Percentiles rank a stretch among this genome's conserved stretches.
phyloP scores from a whole-genome alignment of 1,140 invertebrate species.

The Zophobas atratus region DNA sequence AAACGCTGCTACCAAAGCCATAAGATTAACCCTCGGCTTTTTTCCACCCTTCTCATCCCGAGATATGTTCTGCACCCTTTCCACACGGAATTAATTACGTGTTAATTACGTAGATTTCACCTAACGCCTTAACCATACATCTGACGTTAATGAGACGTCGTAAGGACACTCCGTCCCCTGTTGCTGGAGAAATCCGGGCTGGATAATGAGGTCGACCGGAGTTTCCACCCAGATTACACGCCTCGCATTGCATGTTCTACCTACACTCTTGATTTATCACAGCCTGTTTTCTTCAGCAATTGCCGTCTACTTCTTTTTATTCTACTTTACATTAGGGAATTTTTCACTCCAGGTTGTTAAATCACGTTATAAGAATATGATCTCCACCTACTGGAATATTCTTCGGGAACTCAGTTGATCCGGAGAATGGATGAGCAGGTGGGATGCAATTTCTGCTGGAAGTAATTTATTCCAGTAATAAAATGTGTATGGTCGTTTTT shows the following conservation, averaged over 20 bases:
- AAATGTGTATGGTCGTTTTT: too few species aligned
- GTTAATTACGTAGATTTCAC: constrained; percentile 28
- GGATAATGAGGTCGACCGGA: constrained; percentile 29
- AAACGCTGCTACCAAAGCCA: too few species aligned
- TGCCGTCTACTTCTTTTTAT: constrained; percentile 17
- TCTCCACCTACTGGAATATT: constrained; percentile 11
- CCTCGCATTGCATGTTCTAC: constrained; percentile 28
- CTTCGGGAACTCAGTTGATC: not conserved
- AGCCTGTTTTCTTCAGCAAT: constrained; percentile 17
- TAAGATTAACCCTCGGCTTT: not conserved
- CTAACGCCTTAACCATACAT: constrained; percentile 23
- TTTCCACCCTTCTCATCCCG: not conserved
- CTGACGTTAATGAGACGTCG: constrained; percentile 36
- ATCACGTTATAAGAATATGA: constrained; percentile 16
- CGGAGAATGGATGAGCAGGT: too few species aligned
- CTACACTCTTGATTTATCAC: constrained; percentile 25
- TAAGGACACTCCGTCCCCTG: constrained; percentile 41
- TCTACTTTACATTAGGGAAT: constrained; percentile 3
- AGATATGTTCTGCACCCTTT: not conserved
- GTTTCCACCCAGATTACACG: constrained; percentile 19
- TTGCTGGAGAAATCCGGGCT: constrained; percentile 19
- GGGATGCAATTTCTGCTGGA: not conserved
- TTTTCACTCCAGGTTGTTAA: constrained; percentile 11
- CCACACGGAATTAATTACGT: constrained; percentile 27
- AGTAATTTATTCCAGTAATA: not conserved